These are phyloP conservation scores for Aspidiotus destructor DNA, from an alignment of 2,888 invertebrate species.

Conservation along the genomic window DNA sequence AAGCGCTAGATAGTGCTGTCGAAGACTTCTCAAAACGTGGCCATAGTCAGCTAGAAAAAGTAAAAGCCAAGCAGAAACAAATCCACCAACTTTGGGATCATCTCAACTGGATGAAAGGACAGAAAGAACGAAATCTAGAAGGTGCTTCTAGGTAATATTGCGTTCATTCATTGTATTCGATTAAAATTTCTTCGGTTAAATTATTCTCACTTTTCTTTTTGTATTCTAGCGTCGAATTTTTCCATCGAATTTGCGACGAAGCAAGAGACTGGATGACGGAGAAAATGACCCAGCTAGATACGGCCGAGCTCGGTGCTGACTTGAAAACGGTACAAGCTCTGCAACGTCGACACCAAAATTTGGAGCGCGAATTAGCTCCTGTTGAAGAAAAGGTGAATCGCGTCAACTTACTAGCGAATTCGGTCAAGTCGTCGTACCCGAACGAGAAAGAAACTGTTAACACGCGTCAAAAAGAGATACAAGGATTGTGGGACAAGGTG, in stretches of 20 bases:
- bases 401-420: constrained; percentile 76
- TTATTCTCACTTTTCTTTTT: constrained; percentile 6
- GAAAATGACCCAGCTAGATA: constrained; percentile 82
- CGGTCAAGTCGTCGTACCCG: constrained; percentile 87
- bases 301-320: constrained; percentile 67
- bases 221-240: constrained; percentile 71
- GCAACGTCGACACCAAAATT: constrained; percentile 81
- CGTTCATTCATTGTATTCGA: neutral
- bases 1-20: constrained; percentile 77
- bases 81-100: constrained; percentile 83
- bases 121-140: constrained; percentile 83
- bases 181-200: neutral
- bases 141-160: constrained; percentile 65
- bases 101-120: constrained; percentile 71
- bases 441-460: constrained; percentile 79
- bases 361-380: constrained; percentile 89
- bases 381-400: constrained; percentile 86
- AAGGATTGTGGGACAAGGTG: constrained; percentile 78
- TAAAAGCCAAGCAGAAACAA: constrained; percentile 64
- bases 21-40: constrained; percentile 71
- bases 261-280: constrained; percentile 96
- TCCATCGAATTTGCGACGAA: constrained; percentile 91
- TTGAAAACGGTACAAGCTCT: constrained; percentile 82
- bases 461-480: constrained; percentile 70
- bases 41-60: constrained; percentile 77